Evolutionary conservation across 1,140 invertebrate species (phyloP).

Genomic region (Drosophila micromelanica): DNA sequence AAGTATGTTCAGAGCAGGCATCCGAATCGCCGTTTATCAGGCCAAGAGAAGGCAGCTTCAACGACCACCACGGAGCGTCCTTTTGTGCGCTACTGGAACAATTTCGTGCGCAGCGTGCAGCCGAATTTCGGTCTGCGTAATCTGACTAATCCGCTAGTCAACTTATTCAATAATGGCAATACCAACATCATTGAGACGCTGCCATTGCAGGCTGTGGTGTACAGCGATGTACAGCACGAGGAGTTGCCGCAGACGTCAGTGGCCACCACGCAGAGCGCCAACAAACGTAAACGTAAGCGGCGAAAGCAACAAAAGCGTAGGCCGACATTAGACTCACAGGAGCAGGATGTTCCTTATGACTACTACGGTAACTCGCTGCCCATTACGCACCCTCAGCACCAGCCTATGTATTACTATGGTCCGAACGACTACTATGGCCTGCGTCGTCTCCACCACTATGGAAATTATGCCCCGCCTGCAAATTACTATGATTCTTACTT

Average conservation of each 20-base stretch:
- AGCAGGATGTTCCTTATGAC: conserved; percentile 48
- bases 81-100: conserved; percentile 71
- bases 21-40: conserved; percentile 16
- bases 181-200: conserved; percentile 70
- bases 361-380: conserved; percentile 34
- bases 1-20: background rate
- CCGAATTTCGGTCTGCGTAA: conserved; percentile 65
- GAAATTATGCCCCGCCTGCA: conserved; percentile 15
- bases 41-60: conserved; percentile 34
- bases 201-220: conserved; percentile 42
- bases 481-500: conserved; percentile 39
- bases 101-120: conserved; percentile 71
- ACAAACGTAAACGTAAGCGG: conserved; percentile 65
- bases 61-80: conserved; percentile 64
- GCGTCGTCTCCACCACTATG: conserved; percentile 50
- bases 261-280: conserved; percentile 28
- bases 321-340: conserved; percentile 37
- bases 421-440: conserved; percentile 61
- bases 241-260: conserved; percentile 11
- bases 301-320: conserved; percentile 58
- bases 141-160: conserved; percentile 71
- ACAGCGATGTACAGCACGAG: conserved; percentile 19
- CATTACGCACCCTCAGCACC: conserved; percentile 5
- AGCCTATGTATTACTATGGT: conserved; percentile 65
- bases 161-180: conserved; percentile 69